Evolutionary conservation across 2,888 invertebrate species (phyloP).

Genomic region (Xylota segnis): DNA sequence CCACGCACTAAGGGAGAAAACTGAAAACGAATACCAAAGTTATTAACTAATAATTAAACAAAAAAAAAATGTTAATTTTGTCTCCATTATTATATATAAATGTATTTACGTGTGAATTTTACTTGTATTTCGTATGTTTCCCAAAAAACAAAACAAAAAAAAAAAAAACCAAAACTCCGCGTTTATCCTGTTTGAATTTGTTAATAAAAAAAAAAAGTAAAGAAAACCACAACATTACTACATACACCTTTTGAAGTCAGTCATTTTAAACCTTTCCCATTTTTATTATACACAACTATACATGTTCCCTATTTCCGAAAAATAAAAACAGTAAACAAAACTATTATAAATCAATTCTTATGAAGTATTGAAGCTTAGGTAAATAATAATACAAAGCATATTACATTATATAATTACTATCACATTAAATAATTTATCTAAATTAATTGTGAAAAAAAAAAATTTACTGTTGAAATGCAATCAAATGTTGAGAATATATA

Average conservation of each 20-base stretch:
- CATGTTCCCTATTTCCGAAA: slow-evolving; percentile 54
- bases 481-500: slow-evolving; percentile 63
- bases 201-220: slow-evolving; percentile 57
- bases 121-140: slow-evolving; percentile 73
- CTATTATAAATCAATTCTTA: slow-evolving; percentile 67
- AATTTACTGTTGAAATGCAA: slow-evolving; percentile 70
- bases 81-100: slow-evolving; percentile 76
- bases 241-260: slow-evolving; percentile 50
- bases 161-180: slow-evolving; percentile 39
- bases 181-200: slow-evolving; percentile 73
- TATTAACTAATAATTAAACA: slow-evolving; percentile 73
- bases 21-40: slow-evolving; percentile 76
- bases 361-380: slow-evolving; percentile 73
- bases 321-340: slow-evolving; percentile 32
- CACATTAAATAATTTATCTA: slow-evolving; percentile 69
- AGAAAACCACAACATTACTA: slow-evolving; percentile 31
- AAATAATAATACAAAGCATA: slow-evolving; percentile 51
- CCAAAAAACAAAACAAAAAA: slow-evolving; percentile 43
- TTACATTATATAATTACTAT: slow-evolving; percentile 58
- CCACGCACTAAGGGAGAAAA: slow-evolving; percentile 59
- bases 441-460: slow-evolving; percentile 62
- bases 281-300: slow-evolving; percentile 66
- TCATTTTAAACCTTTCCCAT: slow-evolving; percentile 60
- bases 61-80: slow-evolving; percentile 70
- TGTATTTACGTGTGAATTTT: slow-evolving; percentile 76